A percentile compares a stretch with the other conserved stretches of the same genome.
Conservation (phyloP, 2,113 vertebrate genomes). For the Nibea albiflora region DNA sequence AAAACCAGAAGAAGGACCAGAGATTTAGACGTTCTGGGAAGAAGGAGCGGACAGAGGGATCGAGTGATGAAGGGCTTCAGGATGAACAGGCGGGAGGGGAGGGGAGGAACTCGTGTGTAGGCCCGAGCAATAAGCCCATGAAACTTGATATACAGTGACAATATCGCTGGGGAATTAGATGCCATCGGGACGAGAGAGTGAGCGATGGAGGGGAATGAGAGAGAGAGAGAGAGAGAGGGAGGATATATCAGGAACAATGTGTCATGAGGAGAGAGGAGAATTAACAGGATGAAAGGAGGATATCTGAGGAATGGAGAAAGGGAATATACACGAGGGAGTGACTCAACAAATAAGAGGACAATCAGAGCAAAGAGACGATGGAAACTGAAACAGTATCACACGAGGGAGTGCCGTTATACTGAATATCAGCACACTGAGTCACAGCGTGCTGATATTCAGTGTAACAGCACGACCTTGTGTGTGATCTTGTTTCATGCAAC, state of each 20-base stretch:
- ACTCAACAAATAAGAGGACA: neutral
- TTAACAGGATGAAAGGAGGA: neutral
- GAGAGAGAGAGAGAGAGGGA: neutral
- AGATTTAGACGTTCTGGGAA: constrained; percentile 10
- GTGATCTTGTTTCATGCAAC: no score
- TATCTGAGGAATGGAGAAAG: neutral
- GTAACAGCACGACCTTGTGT: no score
- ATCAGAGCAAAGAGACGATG: neutral
- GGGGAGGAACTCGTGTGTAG: neutral
- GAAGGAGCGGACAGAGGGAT: neutral
- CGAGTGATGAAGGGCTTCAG: constrained; percentile 10
- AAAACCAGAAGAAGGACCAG: neutral
- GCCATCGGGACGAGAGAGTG: constrained; percentile 28
- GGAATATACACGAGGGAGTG: neutral
- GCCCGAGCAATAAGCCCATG: constrained; percentile 22
- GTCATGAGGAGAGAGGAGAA: neutral
- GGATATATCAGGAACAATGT: neutral
- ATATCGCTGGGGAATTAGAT: constrained; percentile 39
- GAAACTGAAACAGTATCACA: neutral
- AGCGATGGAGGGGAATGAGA: constrained; percentile 13
- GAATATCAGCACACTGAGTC: no score
- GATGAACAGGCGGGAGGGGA: neutral
- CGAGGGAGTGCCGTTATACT: no score
- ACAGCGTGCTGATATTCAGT: no score
- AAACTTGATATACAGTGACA: constrained; percentile 54